Base-by-base conservation (phyloP, 2,797 vertebrate genomes). In the Centroberyx gerrardi region DNA sequence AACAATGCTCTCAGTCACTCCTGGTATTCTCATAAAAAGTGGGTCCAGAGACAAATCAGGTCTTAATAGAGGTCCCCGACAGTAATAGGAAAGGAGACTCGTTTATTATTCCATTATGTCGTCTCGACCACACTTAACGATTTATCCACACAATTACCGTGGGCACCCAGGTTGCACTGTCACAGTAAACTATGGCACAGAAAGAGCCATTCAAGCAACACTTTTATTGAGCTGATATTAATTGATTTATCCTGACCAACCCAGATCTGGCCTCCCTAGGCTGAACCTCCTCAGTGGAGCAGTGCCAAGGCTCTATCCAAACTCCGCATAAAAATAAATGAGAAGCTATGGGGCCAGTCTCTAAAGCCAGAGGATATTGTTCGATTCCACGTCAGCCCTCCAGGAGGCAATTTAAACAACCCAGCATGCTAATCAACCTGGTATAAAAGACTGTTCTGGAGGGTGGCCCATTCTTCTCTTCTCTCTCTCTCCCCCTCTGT, bases 251-350 rank as follows among this genome's bases (percentile, higher is more conserved):
- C 87, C 82, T 87, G 80, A 89, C 82, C 87, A 88, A 83, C 82
- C 81, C 68, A 71, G 86, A 90, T 81, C 80, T 66, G 86, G 78
- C 80, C 89, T 91, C 86, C 88, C 78, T 9, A 64, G 88, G 81
- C 88, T 89, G 72, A 3, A 90, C 89, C 90, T 93, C 86, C 87
- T 80, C 76, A 15, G 75, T 81, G 85, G 85, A 90, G 76, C 65
- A 3, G 65, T 71, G 90, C 93, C 91, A 93, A 86, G 69, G 62
- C 82, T 87, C 80, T 67, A 77, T 89, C 91, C 87, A 69, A 87
- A 86, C 87, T 87, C 87, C 77, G 88, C 90, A 93, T 93, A 85
- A 93, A 95, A 95, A 93, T 94, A 94, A 95, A 95, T 93, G 92
- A 94, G 94, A 92, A 93, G 88, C 88, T 90, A 60, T 87, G 87